Percentiles rank a stretch among this genome's conserved stretches.
phyloP scores from a whole-genome alignment of 2,888 invertebrate genomes.

The Salpingus planirostris region DNA sequence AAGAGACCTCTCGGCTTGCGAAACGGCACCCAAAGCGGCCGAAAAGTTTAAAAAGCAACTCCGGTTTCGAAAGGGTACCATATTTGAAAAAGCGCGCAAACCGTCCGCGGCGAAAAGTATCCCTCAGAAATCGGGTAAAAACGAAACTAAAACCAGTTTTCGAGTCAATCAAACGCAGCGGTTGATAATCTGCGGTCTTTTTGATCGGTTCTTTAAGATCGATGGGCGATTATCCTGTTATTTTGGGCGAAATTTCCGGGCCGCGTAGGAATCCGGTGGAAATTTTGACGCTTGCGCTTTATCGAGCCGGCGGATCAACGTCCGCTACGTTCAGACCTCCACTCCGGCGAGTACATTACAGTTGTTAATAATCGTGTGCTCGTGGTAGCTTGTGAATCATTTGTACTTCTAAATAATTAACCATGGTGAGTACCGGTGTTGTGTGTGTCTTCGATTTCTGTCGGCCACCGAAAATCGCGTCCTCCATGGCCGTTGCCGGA shows the following conservation, averaged over 20 bases:
- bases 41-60: too few species aligned
- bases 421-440: conserved; percentile 37
- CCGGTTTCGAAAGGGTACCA: too few species aligned
- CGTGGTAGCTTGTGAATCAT: conserved; percentile 33
- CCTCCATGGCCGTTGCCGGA: conserved; percentile 1
- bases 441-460: conserved; percentile 4
- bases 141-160: too few species aligned
- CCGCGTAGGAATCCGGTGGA: conserved; percentile 17
- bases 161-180: too few species aligned
- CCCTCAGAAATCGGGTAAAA: conserved; percentile 3
- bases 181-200: too few species aligned
- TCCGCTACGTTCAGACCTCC: conserved; percentile 39
- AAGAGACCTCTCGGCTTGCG: too few species aligned
- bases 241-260: conserved; percentile 6
- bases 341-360: conserved; percentile 24
- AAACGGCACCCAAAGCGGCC: too few species aligned
- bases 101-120: conserved; percentile 25
- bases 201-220: too few species aligned
- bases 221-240: conserved; percentile 5
- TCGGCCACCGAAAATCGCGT: neutral
- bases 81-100: conserved; percentile 27
- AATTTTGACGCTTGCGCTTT: too few species aligned
- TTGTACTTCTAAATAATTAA: conserved; percentile 31
- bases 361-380: conserved; percentile 35
- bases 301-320: conserved; percentile 42